Base-by-base conservation (phyloP, 1,140 invertebrate genomes). In the Trichonephila inaurata region DNA sequence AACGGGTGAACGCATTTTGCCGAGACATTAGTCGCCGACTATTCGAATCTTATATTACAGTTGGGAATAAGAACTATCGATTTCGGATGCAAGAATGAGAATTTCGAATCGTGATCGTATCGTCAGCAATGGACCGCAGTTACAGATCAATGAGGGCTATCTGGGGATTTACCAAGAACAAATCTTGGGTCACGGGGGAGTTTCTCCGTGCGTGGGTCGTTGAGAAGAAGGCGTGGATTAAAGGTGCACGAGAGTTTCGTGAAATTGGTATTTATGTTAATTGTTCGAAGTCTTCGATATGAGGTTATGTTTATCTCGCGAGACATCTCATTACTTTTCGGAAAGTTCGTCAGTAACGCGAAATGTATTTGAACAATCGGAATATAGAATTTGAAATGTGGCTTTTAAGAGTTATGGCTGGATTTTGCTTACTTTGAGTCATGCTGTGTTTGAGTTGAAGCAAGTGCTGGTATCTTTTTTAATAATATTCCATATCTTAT, bases 21-120 rank as follows among this genome's bases (percentile, higher is more conserved):
- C 62, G n/a, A 28, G 64, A 69, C 87, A 69, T 89, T 89, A 89
- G 44, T 51, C 40, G 87, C 51, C 40, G 82, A 81, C 44, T 69
- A 62, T 82, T 81, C 72, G 40, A 91, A 82, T 91, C 66, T 91
- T 91, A 91, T 91, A 91, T 82, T 60, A 40, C 51, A 51, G 64
- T 58, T 64, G 44, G 40, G 44, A 24, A 51, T 82, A 69, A 64
- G 21, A 66, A n/a, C 51, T 85, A 85, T 33, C 61, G 85, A 85
- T 92, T 92, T 60, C 18, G 81, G 85, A 85, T 21, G 33, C 12
- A 85, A 81, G 61, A 82, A 85, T 92, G 82, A 85, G 81, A 69
- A 92, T 85, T 85, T 92, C 66, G 81, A 81, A 92, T 62, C 51
- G 51, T 51, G 51, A 51, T 51, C 51, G 19, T 7, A 24, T 10